These are phyloP conservation scores for Lophotriccus pileatus DNA, from an alignment of 2,797 vertebrate genomes.

Conservation along the genomic window DNA sequence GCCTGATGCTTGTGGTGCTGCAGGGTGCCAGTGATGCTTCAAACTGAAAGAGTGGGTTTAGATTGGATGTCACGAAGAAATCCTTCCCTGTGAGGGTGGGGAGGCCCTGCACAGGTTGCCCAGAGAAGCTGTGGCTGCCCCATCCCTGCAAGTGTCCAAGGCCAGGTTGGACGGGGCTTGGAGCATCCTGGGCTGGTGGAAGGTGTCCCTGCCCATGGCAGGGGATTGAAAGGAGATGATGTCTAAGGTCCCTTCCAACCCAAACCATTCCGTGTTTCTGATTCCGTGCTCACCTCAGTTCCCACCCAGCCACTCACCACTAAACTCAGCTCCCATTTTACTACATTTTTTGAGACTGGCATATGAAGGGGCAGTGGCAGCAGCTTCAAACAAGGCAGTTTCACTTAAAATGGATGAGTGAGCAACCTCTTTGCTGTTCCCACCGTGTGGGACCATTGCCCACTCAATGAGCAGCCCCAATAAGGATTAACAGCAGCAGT, in stretches of 20 bases:
- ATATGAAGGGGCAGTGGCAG: accelerated
- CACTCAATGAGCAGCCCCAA: not conserved
- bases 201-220: not conserved
- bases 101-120: not conserved
- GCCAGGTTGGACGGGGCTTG: accelerated
- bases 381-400: accelerated
- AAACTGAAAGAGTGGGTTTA: not conserved
- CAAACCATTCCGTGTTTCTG: not conserved
- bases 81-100: not conserved
- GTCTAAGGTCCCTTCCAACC: not conserved
- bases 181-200: accelerated
- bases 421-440: not conserved
- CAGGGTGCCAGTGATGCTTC: accelerated
- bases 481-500: not conserved
- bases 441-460: accelerated
- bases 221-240: not conserved
- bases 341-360: not conserved
- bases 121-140: not conserved
- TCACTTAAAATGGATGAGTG: not conserved
- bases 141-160: not conserved
- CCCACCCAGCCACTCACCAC: accelerated
- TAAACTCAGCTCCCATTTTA: not conserved
- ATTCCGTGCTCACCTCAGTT: not conserved
- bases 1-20: accelerated
- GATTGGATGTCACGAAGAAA: not conserved